phyloP scores from a whole-genome alignment of 2,888 invertebrate species.

The Cosmia trapezina region DNA sequence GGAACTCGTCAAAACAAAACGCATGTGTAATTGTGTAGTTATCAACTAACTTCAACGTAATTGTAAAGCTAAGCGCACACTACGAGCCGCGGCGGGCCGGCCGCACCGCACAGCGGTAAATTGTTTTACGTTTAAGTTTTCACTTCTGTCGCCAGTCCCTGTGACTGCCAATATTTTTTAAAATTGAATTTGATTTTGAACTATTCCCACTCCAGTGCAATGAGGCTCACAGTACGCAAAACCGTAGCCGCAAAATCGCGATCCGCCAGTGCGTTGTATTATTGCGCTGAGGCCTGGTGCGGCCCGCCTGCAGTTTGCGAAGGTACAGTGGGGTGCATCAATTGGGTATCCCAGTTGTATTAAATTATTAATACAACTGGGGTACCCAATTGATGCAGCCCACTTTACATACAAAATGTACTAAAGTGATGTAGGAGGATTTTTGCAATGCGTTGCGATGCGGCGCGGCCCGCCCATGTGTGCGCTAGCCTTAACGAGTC shows the following conservation, averaged over 20 bases:
- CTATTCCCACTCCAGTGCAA: not conserved
- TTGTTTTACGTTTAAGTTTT: too few species aligned
- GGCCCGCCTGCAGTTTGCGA: not conserved
- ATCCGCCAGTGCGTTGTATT: not conserved
- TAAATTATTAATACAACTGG: too few species aligned
- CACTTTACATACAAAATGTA: not conserved
- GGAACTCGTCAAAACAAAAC: slow-evolving; percentile 3
- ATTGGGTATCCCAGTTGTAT: too few species aligned
- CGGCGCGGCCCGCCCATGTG: not conserved
- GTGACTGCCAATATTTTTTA: too few species aligned
- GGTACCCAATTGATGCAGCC: too few species aligned
- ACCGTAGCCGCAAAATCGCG: not conserved
- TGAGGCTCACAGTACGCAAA: not conserved
- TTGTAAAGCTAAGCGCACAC: not conserved
- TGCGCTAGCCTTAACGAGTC: not conserved
- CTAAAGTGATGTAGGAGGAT: not conserved
- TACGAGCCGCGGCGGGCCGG: too few species aligned
- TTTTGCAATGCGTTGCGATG: not conserved
- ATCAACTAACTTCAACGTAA: not conserved
- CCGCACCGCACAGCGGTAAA: too few species aligned
- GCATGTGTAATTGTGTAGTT: not conserved
- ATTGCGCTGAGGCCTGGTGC: not conserved
- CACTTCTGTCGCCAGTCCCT: too few species aligned
- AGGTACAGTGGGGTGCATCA: too few species aligned
- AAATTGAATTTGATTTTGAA: not conserved